These are phyloP conservation scores for Ailuropoda melanoleuca DNA, from an alignment of 2,113 vertebrate genomes.

Conservation along the genomic window DNA sequence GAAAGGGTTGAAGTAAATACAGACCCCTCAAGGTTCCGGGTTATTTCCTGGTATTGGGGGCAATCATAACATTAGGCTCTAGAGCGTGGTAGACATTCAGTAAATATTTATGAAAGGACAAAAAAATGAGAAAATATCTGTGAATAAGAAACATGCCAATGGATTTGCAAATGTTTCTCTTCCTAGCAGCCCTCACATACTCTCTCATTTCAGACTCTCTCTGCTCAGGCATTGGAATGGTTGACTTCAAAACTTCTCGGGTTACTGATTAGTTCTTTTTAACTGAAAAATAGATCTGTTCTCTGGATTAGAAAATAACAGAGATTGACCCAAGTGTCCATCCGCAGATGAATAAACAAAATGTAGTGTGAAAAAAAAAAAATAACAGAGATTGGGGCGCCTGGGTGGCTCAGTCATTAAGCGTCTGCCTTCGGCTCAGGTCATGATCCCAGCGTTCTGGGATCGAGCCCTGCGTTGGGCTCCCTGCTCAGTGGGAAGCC, in stretches of 20 bases:
- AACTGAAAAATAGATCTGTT: constrained; percentile 22
- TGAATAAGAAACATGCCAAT: not conserved
- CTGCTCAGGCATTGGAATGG: not conserved
- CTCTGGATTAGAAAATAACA: not conserved
- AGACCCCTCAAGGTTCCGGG: not conserved
- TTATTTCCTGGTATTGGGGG: not conserved
- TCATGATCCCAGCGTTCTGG: too few relatives aligned
- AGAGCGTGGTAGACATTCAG: not conserved
- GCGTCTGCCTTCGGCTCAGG: too few relatives aligned
- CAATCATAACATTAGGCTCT: not conserved
- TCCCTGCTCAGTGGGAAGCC: too few relatives aligned
- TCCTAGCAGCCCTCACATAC: not conserved
- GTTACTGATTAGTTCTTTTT: not conserved
- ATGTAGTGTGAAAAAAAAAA: too few relatives aligned
- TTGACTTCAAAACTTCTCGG: not conserved
- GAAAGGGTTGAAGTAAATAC: not conserved
- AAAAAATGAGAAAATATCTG: not conserved
- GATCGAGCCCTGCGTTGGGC: too few relatives aligned
- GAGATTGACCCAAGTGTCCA: too few relatives aligned
- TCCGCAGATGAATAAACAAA: too few relatives aligned
- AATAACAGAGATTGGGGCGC: too few relatives aligned
- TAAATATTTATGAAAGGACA: not conserved
- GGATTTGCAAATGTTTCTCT: not conserved
- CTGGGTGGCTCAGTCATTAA: too few relatives aligned
- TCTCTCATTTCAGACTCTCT: not conserved